Evolutionary conservation across 1,140 invertebrate genomes (phyloP).

Genomic region (Coenobita brevimanus): DNA sequence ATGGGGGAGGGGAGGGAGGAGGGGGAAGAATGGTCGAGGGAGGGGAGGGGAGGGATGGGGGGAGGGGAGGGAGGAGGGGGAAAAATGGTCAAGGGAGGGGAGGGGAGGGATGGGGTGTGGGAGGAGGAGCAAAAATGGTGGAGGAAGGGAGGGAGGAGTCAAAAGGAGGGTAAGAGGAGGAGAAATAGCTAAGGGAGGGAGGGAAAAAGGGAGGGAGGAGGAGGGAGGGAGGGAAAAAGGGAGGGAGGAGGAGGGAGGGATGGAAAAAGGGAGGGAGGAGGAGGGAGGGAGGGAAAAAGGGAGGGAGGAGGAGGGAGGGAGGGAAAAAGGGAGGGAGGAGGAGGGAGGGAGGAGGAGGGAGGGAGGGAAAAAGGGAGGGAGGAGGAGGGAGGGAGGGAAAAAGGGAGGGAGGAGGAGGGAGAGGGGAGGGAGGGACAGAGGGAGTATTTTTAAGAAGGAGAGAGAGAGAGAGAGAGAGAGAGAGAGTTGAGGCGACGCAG

Average conservation of each 20-base stretch:
- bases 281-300: not conserved
- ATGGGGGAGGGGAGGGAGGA: not conserved
- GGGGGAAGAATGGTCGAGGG: not conserved
- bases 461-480: no score
- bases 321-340: not conserved
- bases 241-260: not conserved
- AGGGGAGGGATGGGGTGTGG: not conserved
- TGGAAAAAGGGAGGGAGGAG: not conserved
- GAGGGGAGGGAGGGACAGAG: not conserved
- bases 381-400: not conserved
- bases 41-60: not conserved
- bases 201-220: constrained; percentile 6
- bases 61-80: not conserved
- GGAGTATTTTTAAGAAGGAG: no score
- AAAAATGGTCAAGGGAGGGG: not conserved
- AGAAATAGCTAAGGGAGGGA: not conserved
- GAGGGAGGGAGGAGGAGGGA: not conserved
- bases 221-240: not conserved
- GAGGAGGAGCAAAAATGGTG: not conserved
- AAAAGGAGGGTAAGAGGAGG: no score
- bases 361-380: not conserved
- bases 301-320: not conserved
- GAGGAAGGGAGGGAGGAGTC: not conserved
- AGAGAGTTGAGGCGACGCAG: no score
- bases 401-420: not conserved